Evolutionary conservation across 2,888 invertebrate species (phyloP).

Genomic region (Sesia bembeciformis): DNA sequence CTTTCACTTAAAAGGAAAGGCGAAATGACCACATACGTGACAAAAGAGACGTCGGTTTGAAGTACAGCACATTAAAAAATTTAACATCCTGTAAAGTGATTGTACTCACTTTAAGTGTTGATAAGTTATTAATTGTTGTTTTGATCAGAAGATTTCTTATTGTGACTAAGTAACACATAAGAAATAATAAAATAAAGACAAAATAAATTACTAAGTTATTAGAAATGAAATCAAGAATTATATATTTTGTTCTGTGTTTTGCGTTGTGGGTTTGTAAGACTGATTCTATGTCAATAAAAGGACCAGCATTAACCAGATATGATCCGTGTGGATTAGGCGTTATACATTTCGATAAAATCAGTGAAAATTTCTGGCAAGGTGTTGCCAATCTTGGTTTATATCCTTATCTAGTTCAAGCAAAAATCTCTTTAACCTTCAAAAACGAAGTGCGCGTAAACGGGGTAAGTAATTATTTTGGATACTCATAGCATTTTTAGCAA

Average conservation of each 20-base stretch:
- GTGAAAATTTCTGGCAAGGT: slow-evolving; percentile 37
- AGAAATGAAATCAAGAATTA: not conserved
- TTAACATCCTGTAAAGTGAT: not conserved
- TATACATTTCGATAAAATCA: slow-evolving; percentile 46
- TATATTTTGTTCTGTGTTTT: slow-evolving; percentile 10
- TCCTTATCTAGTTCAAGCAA: slow-evolving; percentile 22
- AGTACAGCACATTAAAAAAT: no score
- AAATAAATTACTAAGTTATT: not conserved
- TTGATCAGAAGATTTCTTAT: no score
- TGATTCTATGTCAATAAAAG: slow-evolving; percentile 39
- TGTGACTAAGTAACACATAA: no score
- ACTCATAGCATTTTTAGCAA: not conserved
- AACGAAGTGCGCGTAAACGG: slow-evolving; percentile 30
- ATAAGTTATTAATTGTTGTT: no score
- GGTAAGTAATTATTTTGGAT: slow-evolving; percentile 27
- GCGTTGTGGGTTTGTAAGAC: slow-evolving; percentile 18
- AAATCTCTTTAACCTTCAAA: slow-evolving; percentile 38
- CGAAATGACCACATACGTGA: not conserved
- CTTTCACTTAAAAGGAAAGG: slow-evolving; percentile 39
- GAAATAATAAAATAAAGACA: no score
- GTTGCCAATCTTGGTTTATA: slow-evolving; percentile 44
- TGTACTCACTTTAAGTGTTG: no score
- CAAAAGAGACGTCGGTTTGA: no score
- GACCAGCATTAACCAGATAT: slow-evolving; percentile 43
- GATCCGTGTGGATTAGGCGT: slow-evolving; percentile 55